Percentiles rank a stretch among this genome's conserved stretches.
These are phyloP conservation scores for Reticulitermes speratus DNA, from an alignment of 1,140 invertebrate genomes.

Conservation along the genomic window DNA sequence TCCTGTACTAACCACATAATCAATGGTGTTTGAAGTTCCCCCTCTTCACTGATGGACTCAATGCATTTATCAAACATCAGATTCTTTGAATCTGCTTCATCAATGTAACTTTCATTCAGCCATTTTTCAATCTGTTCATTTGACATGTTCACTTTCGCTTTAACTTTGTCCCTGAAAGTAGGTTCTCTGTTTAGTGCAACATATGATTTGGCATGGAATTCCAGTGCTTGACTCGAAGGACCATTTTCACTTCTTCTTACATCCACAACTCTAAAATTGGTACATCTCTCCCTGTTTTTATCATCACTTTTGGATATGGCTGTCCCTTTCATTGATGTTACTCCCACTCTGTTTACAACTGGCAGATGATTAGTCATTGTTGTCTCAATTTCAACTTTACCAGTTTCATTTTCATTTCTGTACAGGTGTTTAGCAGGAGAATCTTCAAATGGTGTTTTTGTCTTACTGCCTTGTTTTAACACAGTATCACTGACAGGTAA, in stretches of 20 bases:
- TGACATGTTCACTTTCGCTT: constrained; percentile 69
- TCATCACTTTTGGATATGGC: background rate
- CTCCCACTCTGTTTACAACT: background rate
- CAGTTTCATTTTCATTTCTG: background rate
- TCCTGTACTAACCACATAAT: background rate
- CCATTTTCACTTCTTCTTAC: background rate
- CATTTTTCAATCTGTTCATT: constrained; percentile 71
- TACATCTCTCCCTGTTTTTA: background rate
- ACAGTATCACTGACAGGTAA: background rate
- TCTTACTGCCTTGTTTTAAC: background rate
- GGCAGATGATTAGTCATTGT: background rate
- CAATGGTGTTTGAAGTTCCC: background rate
- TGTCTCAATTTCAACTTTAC: background rate
- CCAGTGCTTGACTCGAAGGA: background rate
- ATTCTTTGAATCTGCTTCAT: constrained; percentile 34
- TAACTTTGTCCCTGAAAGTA: constrained; percentile 39
- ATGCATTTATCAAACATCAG: constrained; percentile 36
- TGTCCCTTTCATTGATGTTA: background rate
- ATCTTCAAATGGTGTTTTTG: background rate
- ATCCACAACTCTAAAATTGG: background rate
- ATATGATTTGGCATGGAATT: background rate
- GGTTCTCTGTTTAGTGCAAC: background rate
- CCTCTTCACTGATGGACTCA: background rate
- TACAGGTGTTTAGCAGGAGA: background rate
- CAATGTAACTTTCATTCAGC: constrained; percentile 60